Base-by-base conservation (phyloP, 1,140 invertebrate genomes). In the Stenopsyche tienmushanensis region DNA sequence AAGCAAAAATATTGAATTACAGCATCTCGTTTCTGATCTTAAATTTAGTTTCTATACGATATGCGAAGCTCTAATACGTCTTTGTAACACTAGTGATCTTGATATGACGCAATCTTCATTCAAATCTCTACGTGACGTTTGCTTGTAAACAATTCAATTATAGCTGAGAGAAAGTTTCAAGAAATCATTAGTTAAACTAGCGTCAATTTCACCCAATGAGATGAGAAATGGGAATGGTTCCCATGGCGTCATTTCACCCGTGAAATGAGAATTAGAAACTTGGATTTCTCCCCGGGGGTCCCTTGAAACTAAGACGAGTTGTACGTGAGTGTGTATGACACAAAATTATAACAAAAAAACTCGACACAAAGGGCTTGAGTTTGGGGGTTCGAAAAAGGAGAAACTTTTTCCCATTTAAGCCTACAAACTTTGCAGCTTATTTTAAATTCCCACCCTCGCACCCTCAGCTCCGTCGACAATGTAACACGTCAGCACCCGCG, bases 251-350 rank as follows among this genome's bases (percentile, higher is more conserved):
- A 63, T 53, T 62, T 26, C 47, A 53, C 53, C 60, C 50, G 24
- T 53, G 50, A 63, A 63, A 63, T 63, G 47, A 25, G 60, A 18
- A 63, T 63, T 63, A 63, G 60, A 53, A 52, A 52, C 49, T 63
- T 29, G 47, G 34, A 15, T 63, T 23, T 34, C 41, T 29, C 57
- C 39, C 55, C 26, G 34, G n/a, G 52, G 25, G 18, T 29, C 21
- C 13, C 24, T 24, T 18, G 34, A 45, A 58, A 45, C 55, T 34
- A 20, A 29, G 25, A 25, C n/a, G 52, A 55, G 25, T 55, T 44
- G 29, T 53, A 20, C 60, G 41, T 24, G 62, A 50, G 39, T 64
- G 62, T 34, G 62, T 64, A 64, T 64, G 62, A 55, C 62, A 54
- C 23, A 45, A 64, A 64, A 64, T 64, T 63, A 67, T 49, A 58